Evolutionary conservation across 2,113 vertebrate genomes (phyloP).

Genomic region (Oncorhynchus mykiss): DNA sequence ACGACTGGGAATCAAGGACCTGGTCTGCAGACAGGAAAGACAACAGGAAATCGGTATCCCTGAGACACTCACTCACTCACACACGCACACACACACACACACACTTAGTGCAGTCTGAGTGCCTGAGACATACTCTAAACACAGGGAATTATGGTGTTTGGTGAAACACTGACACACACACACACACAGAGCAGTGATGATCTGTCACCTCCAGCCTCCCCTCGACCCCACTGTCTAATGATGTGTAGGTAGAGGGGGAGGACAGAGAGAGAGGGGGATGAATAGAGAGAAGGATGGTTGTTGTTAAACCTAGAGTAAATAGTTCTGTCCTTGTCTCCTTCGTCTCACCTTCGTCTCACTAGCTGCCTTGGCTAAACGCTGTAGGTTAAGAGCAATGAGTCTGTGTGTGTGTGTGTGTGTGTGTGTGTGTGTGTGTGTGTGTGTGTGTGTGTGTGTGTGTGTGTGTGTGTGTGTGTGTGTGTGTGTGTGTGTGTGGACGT

Average conservation of each 20-base stretch:
- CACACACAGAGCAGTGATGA: slow-evolving; percentile 40
- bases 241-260: slow-evolving; percentile 46
- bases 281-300: not conserved
- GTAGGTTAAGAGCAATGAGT: slow-evolving; percentile 51
- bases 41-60: no score
- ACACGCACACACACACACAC: not conserved
- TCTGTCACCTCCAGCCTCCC: slow-evolving; percentile 24
- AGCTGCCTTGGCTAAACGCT: slow-evolving; percentile 25
- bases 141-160: not conserved
- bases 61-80: not conserved
- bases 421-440: slow-evolving; percentile 15
- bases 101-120: not conserved
- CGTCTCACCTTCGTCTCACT: slow-evolving; percentile 14
- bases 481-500: no score
- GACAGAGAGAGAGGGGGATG: not conserved
- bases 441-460: no score
- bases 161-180: not conserved
- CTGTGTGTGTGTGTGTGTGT: slow-evolving; percentile 36
- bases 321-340: slow-evolving; percentile 9
- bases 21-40: no score
- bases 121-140: not conserved
- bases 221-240: slow-evolving; percentile 69
- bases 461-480: no score
- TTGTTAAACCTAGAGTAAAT: no score
- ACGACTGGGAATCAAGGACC: no score